phyloP scores from a whole-genome alignment of 2,113 vertebrate species.

The Xerus inauris region DNA sequence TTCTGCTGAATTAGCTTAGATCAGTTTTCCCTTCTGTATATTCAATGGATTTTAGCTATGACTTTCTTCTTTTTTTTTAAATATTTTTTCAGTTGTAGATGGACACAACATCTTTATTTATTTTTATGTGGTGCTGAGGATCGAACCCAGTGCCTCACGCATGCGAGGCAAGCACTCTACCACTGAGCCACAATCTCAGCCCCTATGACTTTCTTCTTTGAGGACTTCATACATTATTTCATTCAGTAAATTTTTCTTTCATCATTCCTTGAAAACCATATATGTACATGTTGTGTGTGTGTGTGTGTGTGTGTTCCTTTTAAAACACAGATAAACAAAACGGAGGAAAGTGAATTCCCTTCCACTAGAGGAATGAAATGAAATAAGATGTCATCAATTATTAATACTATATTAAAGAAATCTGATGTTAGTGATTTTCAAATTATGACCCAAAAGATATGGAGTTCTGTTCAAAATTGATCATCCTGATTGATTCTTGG shows the following conservation, averaged over 20 bases:
- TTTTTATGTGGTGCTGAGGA: no score
- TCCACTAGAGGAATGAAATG: not conserved
- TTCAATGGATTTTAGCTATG: not conserved
- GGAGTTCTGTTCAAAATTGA: not conserved
- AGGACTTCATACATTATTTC: not conserved
- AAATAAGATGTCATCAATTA: constrained; percentile 35
- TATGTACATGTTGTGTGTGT: no score
- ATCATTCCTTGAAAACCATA: not conserved
- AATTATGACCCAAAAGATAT: not conserved
- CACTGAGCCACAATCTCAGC: no score
- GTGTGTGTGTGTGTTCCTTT: not conserved
- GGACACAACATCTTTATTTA: no score
- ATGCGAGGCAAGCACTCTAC: no score
- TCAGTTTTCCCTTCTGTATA: not conserved
- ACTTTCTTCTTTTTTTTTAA: not conserved
- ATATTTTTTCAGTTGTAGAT: no score
- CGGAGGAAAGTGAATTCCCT: not conserved
- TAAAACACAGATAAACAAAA: not conserved
- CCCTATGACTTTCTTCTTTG: not conserved
- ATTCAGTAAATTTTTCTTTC: not conserved
- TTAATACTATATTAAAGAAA: constrained; percentile 1
- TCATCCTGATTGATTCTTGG: not conserved
- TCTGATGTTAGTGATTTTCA: not conserved
- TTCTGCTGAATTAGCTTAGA: not conserved
- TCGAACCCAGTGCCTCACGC: no score